phyloP scores from a whole-genome alignment of 2,113 vertebrate genomes.

The Struthio camelus region DNA sequence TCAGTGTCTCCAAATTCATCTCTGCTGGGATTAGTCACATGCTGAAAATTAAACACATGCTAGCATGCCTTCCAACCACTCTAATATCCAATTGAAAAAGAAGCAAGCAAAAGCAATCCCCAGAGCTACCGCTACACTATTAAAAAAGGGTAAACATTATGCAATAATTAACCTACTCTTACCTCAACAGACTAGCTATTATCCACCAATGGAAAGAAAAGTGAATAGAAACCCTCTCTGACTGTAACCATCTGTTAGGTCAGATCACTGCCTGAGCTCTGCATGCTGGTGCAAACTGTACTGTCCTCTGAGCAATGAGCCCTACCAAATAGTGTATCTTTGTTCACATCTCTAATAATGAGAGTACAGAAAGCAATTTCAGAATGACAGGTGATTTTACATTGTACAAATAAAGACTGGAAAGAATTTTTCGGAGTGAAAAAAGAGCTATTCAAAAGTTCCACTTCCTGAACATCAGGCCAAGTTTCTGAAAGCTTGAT shows the following conservation, averaged over 20 bases:
- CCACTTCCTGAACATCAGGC: neutral
- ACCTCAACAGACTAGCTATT: neutral
- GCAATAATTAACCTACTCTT: neutral
- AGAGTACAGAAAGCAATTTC: neutral
- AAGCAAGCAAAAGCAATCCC: neutral
- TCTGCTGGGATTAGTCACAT: neutral
- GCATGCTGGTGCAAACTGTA: neutral
- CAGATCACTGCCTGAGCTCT: neutral
- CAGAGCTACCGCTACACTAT: neutral
- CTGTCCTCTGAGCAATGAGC: neutral
- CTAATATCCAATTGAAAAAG: neutral
- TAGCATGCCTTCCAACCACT: neutral
- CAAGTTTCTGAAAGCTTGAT: neutral
- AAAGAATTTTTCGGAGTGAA: neutral
- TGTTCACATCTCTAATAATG: neutral
- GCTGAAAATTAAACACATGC: neutral
- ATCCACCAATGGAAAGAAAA: neutral
- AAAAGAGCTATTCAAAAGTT: neutral
- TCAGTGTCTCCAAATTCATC: neutral
- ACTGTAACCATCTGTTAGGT: neutral
- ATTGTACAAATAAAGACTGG: neutral
- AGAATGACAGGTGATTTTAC: neutral
- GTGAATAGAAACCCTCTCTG: neutral
- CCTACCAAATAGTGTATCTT: neutral
- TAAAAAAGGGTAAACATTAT: neutral